Evolutionary conservation across 2,113 vertebrate genomes (phyloP).

Genomic region (Cygnus atratus): DNA sequence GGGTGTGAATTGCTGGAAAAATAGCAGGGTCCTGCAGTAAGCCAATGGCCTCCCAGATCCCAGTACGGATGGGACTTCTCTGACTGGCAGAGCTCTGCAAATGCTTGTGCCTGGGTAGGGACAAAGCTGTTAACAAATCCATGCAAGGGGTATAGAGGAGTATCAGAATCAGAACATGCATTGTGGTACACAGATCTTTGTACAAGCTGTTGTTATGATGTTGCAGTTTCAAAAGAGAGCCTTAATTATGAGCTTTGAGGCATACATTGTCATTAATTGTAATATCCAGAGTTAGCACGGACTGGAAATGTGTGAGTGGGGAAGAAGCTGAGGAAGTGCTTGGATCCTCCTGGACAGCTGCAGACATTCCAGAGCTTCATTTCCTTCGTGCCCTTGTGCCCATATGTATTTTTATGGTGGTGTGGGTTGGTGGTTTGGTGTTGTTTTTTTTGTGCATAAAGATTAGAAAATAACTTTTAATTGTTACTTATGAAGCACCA

Average conservation of each 20-base stretch:
- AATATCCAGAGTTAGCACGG: neutral
- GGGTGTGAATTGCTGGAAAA: neutral
- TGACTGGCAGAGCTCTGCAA: neutral
- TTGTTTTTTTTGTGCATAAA: conserved; percentile 53
- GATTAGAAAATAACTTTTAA: conserved; percentile 82
- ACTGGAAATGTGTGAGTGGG: neutral
- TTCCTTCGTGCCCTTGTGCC: conserved; percentile 58
- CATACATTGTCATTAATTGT: neutral
- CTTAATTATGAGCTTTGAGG: neutral
- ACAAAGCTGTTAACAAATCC: neutral
- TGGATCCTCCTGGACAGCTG: conserved; percentile 11
- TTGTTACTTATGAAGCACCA: conserved; percentile 81
- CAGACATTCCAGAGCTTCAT: conserved; percentile 51
- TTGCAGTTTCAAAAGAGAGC: neutral
- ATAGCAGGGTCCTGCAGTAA: neutral
- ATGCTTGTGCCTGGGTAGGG: neutral
- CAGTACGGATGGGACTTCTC: neutral
- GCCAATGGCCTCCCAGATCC: neutral
- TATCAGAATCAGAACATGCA: neutral
- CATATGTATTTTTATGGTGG: conserved; percentile 15
- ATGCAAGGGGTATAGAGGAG: neutral
- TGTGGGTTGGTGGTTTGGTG: neutral
- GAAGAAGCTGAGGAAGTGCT: neutral
- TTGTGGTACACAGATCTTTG: neutral
- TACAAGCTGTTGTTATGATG: neutral